Evolutionary conservation across 2,888 invertebrate genomes (phyloP), one percentile per base, ranked within the genome.

Genomic region (Saturnia pavonia): DNA sequence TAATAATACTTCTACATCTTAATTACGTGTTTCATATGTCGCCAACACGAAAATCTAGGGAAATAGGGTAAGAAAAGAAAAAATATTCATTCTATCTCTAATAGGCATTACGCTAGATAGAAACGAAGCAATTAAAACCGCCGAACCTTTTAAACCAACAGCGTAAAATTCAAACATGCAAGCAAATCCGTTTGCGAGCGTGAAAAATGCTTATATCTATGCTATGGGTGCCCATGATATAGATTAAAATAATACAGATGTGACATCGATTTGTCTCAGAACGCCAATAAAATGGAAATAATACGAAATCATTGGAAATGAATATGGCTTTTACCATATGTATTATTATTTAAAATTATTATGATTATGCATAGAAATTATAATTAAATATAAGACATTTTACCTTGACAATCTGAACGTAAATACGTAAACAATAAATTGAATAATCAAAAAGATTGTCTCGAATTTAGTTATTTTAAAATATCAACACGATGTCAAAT

Each of bases 131-230:
- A 76, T 80, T 75, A 76, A 75, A 76, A 70, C 67, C 54, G 16
- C 0, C 69, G 72, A 72, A 34, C 67, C 48, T 43, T 66, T 70
- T 69, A 34, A 22, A 63, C 72, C 72, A 78, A 78, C 74, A 73
- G 70, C 71, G 70, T 69, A 72, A 70, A 75, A 76, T 76, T 75
- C 75, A 76, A 78, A 77, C 73, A 77, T 72, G 72, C 69, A 75
- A 51, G 72, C 75, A 78, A 81, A 82, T 77, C 78, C 74, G 73
- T 74, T 75, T 73, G 70, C 71, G 75, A 73, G 76, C 77, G 76
- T 75, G 77, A 79, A 79, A 78, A 78, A 74, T 77, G 73, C 72
- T 74, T 72, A 69, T 72, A 65, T 70, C 68, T 60, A 65, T 42
- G 27, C 25, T 60, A 40, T 51, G 72, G 63, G 54, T 51, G 70